Evolutionary conservation across 2,113 vertebrate genomes (phyloP), one percentile per base, ranked within the genome.

Genomic region (Neoarius graeffei): DNA sequence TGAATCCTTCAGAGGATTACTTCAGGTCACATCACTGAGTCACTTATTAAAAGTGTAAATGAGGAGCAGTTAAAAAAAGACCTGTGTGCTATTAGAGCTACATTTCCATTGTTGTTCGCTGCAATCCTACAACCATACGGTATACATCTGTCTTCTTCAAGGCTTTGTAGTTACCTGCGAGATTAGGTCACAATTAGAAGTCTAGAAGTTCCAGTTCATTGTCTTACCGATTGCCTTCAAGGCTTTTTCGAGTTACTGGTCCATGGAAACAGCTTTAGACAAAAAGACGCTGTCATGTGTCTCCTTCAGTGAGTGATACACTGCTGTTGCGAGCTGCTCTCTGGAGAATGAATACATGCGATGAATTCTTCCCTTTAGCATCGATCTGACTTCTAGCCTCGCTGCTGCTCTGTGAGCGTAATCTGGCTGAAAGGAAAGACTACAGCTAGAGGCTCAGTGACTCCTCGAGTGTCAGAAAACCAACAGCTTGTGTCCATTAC

Each of bases 261-360:
- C 84, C 88, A 83, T 90, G 85, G 89, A 87, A 89, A 89, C 54
- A 60, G 77, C 80, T 71, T 69, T 50, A 88, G 89, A 89, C 59
- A 67, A 77, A 86, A 64, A 57, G 69, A 48, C 25, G 27, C 83
- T 81, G 66, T 86, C 20, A 30, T 56, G 80, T 77, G 77, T 60
- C 48, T 48, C 87, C 13, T 30, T 86, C 81, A 60, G 10, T 80
- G 73, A 79, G 30, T 85, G 84, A 87, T 69, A 48, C 54, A 62
- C 14, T 59, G 59, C 57, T 50, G 59, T 25, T 73, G 30, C 25
- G 67, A 57, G 73, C 57, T 35, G 23, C 4, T 42, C 69, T 69
- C 35, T 83, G 81, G 85, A 89, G 88, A 82, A 60, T 89, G 76
- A 89, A 62, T 60, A 84, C 52, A 81, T 27, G 73, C 73, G 52